These are phyloP conservation scores for Drosophila arawakana DNA, from an alignment of 1,140 invertebrate genomes.

Conservation along the genomic window DNA sequence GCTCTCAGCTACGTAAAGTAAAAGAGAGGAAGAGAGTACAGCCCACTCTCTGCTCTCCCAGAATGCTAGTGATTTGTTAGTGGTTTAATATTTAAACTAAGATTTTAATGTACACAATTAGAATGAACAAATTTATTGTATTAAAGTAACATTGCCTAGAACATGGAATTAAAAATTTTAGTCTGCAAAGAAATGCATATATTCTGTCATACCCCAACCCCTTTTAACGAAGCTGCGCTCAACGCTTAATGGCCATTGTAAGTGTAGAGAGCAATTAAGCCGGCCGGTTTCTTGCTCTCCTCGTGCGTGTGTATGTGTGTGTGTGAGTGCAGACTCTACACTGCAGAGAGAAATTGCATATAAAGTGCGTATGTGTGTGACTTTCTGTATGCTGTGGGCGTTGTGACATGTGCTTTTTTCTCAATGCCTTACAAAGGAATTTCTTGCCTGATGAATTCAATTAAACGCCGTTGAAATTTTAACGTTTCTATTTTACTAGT, in stretches of 20 bases:
- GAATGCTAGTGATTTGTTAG: background rate
- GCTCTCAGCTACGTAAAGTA: background rate
- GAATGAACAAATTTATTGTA: background rate
- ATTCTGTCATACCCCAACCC: background rate
- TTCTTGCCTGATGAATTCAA: slow-evolving; percentile 44
- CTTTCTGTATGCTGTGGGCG: slow-evolving; percentile 20
- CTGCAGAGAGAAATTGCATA: slow-evolving; percentile 24
- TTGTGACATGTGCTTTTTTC: slow-evolving; percentile 17
- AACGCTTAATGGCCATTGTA: background rate
- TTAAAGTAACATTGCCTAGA: background rate
- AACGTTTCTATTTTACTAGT: slow-evolving; percentile 23
- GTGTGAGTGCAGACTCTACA: background rate
- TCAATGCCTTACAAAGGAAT: slow-evolving; percentile 47
- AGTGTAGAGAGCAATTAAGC: slow-evolving; percentile 18
- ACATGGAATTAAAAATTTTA: background rate
- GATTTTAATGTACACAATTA: background rate
- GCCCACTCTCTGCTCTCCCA: background rate
- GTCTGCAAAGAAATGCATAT: background rate
- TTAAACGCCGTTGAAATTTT: slow-evolving; percentile 26
- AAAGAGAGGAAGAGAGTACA: background rate
- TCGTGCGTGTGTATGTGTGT: background rate
- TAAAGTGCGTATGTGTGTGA: slow-evolving; percentile 4
- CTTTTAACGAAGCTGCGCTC: slow-evolving; percentile 9
- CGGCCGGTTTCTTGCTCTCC: slow-evolving; percentile 24
- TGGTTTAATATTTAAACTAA: slow-evolving; percentile 1